Base-by-base conservation (phyloP, 2,797 vertebrate species). In the Peromyscus melanophrys region DNA sequence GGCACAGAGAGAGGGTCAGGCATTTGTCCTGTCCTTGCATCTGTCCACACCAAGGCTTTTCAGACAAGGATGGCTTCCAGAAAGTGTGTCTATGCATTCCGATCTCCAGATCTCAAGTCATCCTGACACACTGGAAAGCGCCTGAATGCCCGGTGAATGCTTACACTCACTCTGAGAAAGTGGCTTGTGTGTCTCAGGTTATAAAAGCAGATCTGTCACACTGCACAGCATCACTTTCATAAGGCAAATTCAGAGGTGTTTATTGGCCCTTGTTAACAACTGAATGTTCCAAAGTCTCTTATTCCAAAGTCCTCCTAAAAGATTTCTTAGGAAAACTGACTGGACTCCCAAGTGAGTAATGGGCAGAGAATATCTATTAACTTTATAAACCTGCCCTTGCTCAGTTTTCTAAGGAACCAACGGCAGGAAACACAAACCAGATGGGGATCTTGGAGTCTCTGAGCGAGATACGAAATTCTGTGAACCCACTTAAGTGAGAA, bases 361-460 rank as follows among this genome's bases (percentile, higher is more conserved):
- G 67, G 95, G 93, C 84, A 83, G 13, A 95, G 40, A 25, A 49
- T 78, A 65, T 27, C 37, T 82, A 65, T 87, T 90, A 46, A 59
- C 92, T 96, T 85, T 91, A 83, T 73, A 46, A 75, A 96, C 65
- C 94, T 98, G 83, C 90, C 93, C 77, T 83, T 95, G 69, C 57
- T 84, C 65, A 90, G 90, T 90, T 98, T 98, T 82, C 97, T 90
- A 55, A 98, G 43, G 89, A 97, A 94, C 13, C 78, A 95, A 55
- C 67, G 94, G 34, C 89, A 97, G 43, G 34, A 98, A 98, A 98
- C 89, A 97, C 2, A 98, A 98, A 96, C 69, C 94, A 97, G 89
- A 97, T 94, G 61, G 83, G 40, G 34, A 87, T 92, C 52, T 91
- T 16, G 57, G 46, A 93, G 96, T 97, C 92, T 89, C 87, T 96